A percentile compares a stretch with the other conserved stretches of the same genome.
Conservation (phyloP, 2,797 vertebrate genomes). For the Notolabrus celidotus region DNA sequence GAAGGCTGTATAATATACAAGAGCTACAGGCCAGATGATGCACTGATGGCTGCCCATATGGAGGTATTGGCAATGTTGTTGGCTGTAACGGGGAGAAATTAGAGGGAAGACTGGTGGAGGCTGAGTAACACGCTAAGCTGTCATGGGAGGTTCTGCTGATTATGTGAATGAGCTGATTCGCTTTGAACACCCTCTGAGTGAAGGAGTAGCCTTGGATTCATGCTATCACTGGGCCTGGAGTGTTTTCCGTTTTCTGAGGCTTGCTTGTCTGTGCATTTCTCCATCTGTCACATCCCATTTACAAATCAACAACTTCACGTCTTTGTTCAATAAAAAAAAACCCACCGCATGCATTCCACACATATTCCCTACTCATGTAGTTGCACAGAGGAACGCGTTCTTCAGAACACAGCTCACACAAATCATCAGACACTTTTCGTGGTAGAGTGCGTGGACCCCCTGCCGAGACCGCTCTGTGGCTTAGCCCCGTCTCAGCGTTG, state of each 20-base stretch:
- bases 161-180: slow-evolving; percentile 24
- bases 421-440: slow-evolving; percentile 47
- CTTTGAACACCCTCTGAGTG: slow-evolving; percentile 15
- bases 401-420: slow-evolving; percentile 37
- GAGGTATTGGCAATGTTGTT: slow-evolving; percentile 22
- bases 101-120: slow-evolving; percentile 14
- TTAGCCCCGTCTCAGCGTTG: slow-evolving; percentile 72
- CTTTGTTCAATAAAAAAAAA: slow-evolving; percentile 57
- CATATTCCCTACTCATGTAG: slow-evolving; percentile 41
- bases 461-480: slow-evolving; percentile 68
- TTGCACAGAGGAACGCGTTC: slow-evolving; percentile 37
- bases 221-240: neutral
- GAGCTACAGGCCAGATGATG: slow-evolving; percentile 46
- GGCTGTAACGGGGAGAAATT: slow-evolving; percentile 19
- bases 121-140: slow-evolving; percentile 16
- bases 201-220: slow-evolving; percentile 19
- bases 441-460: slow-evolving; percentile 69
- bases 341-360: slow-evolving; percentile 37
- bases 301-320: slow-evolving; percentile 33
- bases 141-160: slow-evolving; percentile 36
- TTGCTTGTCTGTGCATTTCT: slow-evolving; percentile 16
- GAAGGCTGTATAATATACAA: slow-evolving; percentile 51
- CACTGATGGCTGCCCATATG: slow-evolving; percentile 35
- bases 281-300: slow-evolving; percentile 55
- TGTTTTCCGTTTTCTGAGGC: slow-evolving; percentile 18